These are phyloP conservation scores for Castor canadensis DNA, from an alignment of 2,113 vertebrate genomes.

Conservation along the genomic window DNA sequence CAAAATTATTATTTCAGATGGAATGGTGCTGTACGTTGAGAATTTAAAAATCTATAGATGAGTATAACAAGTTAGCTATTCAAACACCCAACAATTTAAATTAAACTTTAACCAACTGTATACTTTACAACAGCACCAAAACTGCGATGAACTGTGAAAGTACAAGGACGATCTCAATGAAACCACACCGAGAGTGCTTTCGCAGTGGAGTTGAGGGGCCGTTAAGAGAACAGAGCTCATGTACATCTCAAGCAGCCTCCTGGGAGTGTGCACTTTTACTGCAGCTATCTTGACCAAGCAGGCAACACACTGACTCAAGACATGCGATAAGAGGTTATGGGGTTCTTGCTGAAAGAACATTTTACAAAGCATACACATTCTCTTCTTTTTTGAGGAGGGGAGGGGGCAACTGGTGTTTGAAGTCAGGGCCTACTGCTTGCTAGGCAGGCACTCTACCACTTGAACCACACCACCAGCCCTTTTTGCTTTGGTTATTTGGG, in stretches of 20 bases:
- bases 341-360: neutral
- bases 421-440: too few relatives aligned
- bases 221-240: neutral
- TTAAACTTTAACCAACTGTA: neutral
- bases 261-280: neutral
- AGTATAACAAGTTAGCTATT: neutral
- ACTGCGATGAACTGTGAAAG: neutral
- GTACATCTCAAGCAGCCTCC: too few relatives aligned
- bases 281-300: neutral
- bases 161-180: neutral
- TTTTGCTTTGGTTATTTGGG: too few relatives aligned
- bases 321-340: neutral
- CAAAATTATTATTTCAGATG: neutral
- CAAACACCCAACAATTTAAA: neutral
- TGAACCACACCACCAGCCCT: too few relatives aligned
- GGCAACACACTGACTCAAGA: too few relatives aligned
- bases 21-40: neutral
- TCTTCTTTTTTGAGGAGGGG: too few relatives aligned
- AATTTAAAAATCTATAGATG: neutral
- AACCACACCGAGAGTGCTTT: neutral
- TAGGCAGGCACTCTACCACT: too few relatives aligned
- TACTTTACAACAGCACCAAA: neutral
- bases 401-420: too few relatives aligned
- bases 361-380: neutral
- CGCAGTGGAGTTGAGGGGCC: neutral